Evolutionary conservation across 2,113 vertebrate species (phyloP), one percentile per base, ranked within the genome.

Genomic region (Penelope pileata): DNA sequence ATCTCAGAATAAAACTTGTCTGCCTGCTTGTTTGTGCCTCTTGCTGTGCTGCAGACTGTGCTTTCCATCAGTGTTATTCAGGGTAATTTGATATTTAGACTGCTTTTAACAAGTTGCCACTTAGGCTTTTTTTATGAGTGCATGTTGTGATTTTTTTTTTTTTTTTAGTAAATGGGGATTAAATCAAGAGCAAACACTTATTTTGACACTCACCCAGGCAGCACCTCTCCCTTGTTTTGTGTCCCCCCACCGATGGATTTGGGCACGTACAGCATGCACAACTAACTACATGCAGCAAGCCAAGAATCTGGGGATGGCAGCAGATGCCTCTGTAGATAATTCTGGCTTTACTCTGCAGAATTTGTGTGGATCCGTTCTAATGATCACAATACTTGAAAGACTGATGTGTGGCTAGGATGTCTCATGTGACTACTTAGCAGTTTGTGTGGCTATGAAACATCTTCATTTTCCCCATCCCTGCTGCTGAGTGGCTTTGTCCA

Each of bases 241-340:
- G 4, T 36, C 50, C 10, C 10, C 14, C 7, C 8, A 36, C 19
- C 34, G 40, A 4, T 45, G 59, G 43, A n/a, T 87, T 91, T 91
- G 90, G 62, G 42, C 1, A 5, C 16, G 2, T 0, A 4, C 21
- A 62, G 32, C 4, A 1, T 27, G 16, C 45, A 32, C 22, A 21
- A 90, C 34, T 88, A 38, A 54, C 24, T 86, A 22, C 64, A 70
- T 34, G 6, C 8, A 56, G 27, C 34, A 27, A 30, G 40, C 75
- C 69, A 78, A 23, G 69, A 88, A 76, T 50, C 74, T 66, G 1
- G 30, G 38, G 45, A 36, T 83, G 87, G 62, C 58, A 90, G 70
- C 85, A 90, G 80, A 59, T 90, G 60, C 72, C 27, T 83, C 7
- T 86, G 85, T 67, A 34, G 90, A 82, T 82, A 84, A 89, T 91